Base-by-base conservation (phyloP, 2,113 vertebrate genomes). In the Corythaixoides concolor region DNA sequence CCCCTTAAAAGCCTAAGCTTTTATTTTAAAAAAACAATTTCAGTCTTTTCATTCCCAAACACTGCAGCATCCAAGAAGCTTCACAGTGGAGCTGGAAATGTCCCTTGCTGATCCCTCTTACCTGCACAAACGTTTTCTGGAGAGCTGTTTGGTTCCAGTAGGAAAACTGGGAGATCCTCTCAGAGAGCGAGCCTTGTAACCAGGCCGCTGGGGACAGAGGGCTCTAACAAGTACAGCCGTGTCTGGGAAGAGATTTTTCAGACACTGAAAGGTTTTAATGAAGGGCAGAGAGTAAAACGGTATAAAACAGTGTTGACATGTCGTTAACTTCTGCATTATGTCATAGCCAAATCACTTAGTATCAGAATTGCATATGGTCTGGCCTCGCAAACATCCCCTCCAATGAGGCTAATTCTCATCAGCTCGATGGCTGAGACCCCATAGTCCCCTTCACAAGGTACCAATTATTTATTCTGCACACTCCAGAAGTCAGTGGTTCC, bases 391-490 rank as follows among this genome's bases (percentile, higher is more conserved):
- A 88, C 47, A 53, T 83, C 88, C 16, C 69, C 45, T 96, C 70
- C 94, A 85, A 83, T 83, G 70, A 95, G 41, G 39, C 45, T 95
- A 94, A 96, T 94, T 94, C 91, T 67, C 85, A 58, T 85, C 93
- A 94, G 37, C 17, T 84, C 78, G 87, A 87, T 2, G 12, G 73
- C 73, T 60, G 69, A 92, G 93, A 78, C 53, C 7, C 18, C 45
- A 45, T 72, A 81, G 89, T 88, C 72, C 39, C 75, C 92, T 91
- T 86, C 60, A 20, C 3, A 11, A 86, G 75, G 72, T 87, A 83
- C 86, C 79, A 70, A 30, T 95, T 95, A 88, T 94, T 94, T 94
- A 86, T 93, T 86, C 72, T 26, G n/a, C 35, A 67, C 33, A 15
- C 82, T 96, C 68, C 85, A 49, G 84, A 94, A 97, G 81, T 91